Evolutionary conservation across 2,113 vertebrate genomes (phyloP).

Genomic region (Mohoua ochrocephala): DNA sequence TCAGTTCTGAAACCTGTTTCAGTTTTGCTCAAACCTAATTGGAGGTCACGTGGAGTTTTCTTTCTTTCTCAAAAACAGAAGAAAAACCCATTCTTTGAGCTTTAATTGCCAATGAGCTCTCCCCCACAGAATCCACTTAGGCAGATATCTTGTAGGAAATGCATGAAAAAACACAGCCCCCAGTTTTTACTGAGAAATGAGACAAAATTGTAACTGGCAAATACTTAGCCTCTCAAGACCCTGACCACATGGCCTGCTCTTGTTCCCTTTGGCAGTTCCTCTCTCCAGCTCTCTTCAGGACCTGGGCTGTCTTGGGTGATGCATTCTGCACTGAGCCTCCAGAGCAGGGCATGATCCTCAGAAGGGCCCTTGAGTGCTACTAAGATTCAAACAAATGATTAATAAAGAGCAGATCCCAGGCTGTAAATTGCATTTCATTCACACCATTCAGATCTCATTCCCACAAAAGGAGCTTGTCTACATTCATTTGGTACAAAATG

Average conservation of each 20-base stretch:
- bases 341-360: neutral
- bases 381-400: conserved; percentile 35
- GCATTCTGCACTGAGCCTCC: neutral
- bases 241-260: neutral
- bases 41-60: conserved; percentile 16
- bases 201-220: conserved; percentile 17
- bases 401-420: conserved; percentile 47
- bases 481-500: conserved; percentile 41
- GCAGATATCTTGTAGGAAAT: neutral
- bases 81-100: neutral
- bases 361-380: neutral
- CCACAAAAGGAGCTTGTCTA: conserved; percentile 25
- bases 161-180: neutral
- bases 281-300: neutral
- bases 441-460: neutral
- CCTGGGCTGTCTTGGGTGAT: neutral
- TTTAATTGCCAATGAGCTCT: conserved; percentile 24
- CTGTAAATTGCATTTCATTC: conserved; percentile 46
- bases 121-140: neutral
- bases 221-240: neutral
- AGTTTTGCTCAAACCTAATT: conserved; percentile 38
- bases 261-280: neutral
- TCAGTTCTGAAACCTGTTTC: conserved; percentile 49
- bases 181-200: neutral
- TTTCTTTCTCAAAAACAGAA: neutral